A percentile compares a stretch with the other conserved stretches of the same genome.
Conservation (phyloP, 2,797 vertebrate genomes). For the Danio jaintianensis region DNA sequence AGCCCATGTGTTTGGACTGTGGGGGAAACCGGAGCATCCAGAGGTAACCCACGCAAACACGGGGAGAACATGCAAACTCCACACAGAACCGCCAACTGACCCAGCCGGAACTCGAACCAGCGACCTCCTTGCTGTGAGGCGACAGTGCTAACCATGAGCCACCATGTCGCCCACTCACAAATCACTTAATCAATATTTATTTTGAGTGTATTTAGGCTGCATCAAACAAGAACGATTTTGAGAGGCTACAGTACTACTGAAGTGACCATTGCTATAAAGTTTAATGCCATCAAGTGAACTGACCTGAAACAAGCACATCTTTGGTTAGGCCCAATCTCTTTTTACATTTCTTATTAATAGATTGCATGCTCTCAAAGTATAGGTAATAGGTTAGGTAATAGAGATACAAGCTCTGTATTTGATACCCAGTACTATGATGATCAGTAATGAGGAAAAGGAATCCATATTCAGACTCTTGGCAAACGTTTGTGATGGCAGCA, state of each 20-base stretch:
- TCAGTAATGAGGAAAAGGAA: conserved; percentile 29
- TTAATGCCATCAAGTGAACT: not conserved
- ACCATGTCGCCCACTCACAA: too few species aligned
- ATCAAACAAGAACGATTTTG: not conserved
- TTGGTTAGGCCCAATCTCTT: conserved; percentile 1
- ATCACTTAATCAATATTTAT: too few species aligned
- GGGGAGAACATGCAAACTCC: too few species aligned
- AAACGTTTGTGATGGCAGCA: conserved; percentile 67
- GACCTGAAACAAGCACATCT: conserved; percentile 1
- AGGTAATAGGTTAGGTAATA: conserved; percentile 45
- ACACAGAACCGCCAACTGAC: too few species aligned
- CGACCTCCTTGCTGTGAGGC: too few species aligned
- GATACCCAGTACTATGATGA: conserved; percentile 33
- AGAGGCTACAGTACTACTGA: not conserved
- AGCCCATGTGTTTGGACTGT: too few species aligned
- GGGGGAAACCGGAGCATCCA: too few species aligned
- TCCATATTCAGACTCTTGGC: conserved; percentile 57
- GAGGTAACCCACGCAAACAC: too few species aligned
- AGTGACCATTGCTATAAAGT: not conserved
- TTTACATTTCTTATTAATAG: conserved; percentile 29
- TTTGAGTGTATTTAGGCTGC: not conserved
- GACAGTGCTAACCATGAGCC: too few species aligned
- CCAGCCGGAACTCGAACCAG: too few species aligned
- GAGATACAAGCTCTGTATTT: conserved; percentile 1
- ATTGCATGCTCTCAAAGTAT: not conserved